Evolutionary conservation across 2,113 vertebrate species (phyloP).

Genomic region (Nesospiza acunhae): DNA sequence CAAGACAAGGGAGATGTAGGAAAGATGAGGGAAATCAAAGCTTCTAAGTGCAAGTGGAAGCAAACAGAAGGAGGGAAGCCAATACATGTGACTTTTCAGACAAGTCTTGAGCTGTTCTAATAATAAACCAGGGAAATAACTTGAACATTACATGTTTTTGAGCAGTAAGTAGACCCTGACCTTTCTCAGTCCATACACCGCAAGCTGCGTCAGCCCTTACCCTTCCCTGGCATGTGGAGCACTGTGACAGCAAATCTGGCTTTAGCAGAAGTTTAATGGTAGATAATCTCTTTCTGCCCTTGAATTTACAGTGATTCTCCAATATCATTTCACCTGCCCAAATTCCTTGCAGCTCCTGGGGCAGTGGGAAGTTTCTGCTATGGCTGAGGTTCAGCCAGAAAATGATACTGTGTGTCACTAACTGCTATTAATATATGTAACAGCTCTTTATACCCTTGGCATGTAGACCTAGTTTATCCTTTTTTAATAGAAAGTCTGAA

Average conservation of each 20-base stretch:
- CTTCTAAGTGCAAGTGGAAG: fast-evolving
- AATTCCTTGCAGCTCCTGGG: background rate
- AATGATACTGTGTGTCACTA: background rate
- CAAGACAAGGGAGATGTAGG: background rate
- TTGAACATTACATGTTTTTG: fast-evolving
- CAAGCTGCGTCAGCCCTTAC: background rate
- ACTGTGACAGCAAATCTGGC: background rate
- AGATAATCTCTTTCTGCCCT: background rate
- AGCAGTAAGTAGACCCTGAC: background rate
- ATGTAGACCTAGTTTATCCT: background rate
- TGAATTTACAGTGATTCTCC: background rate
- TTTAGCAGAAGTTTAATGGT: background rate
- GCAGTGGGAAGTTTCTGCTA: background rate
- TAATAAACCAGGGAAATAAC: background rate
- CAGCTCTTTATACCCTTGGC: background rate
- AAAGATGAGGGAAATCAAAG: background rate
- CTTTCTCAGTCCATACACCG: background rate
- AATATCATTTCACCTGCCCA: background rate
- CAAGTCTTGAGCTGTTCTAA: background rate
- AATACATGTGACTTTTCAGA: too few relatives aligned
- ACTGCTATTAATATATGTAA: background rate
- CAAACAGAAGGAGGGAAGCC: too few relatives aligned
- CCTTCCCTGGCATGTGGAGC: background rate
- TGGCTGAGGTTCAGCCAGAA: background rate
- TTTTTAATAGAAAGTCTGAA: background rate